Base-by-base conservation (phyloP, 1,140 invertebrate genomes). In the Drosophila nikananu region DNA sequence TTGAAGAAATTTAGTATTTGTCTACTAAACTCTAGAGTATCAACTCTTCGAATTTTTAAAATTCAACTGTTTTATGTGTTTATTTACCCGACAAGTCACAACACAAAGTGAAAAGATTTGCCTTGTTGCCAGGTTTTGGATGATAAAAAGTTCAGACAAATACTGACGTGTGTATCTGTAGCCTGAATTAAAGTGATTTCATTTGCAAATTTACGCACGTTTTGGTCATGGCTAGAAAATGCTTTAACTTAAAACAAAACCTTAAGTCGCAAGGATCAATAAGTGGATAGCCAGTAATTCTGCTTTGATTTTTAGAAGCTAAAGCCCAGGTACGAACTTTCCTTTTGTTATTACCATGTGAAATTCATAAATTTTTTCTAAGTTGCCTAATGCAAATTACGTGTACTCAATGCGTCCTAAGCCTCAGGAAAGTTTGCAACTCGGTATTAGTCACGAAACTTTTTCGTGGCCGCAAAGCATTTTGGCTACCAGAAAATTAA, bases 401-500 rank as follows among this genome's bases (percentile, higher is more conserved):
- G 9, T 57, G 21, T 57, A 12, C 21, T 15, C 8, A 5, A 4
- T 1, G 15, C 19, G 0, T 10, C 8, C 13, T 15, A 13, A 21
- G 19, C 15, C 7, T 8, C 3, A 6, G 3, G 7, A 5, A 32
- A 41, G n/a, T 39, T 55, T n/a, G 41, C 8, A 35, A 30, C 19
- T 12, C 5, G 13, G 32, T 37, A 7, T 49, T 25, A n/a, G 9
- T 3, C 1, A 12, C 30, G 23, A 42, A 72, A 73, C 46, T 73
- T 73, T 57, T 72, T n/a, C 21, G 21, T 30, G 8, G 13, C 7
- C 60, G 6, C n/a, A 3, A 2, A 5, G 49, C n/a, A 13, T 8
- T 19, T 51, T 51, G 19, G 32, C 27, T 1, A 13, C 3, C 54
- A 55, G 30, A 19, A 60, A 37, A 72, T 60, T 51, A 81, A 59